Percentiles rank a stretch among this genome's conserved stretches.
Conservation (phyloP, 2,113 vertebrate species). For the Indri indri region DNA sequence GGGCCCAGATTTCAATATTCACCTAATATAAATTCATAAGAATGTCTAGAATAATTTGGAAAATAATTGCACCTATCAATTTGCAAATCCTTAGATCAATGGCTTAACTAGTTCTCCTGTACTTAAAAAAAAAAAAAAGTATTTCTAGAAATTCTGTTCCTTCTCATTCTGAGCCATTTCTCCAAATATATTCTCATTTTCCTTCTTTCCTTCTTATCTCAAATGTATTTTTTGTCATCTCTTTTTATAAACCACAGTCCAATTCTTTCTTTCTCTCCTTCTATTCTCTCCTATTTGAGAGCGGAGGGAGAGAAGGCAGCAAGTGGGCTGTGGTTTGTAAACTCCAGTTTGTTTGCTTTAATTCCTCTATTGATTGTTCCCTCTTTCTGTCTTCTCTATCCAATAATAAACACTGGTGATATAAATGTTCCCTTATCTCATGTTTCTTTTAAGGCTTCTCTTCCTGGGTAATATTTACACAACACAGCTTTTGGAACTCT, state of each 20-base stretch:
- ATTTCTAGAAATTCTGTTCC: neutral
- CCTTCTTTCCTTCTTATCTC: neutral
- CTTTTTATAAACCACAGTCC: neutral
- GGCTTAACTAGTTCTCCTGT: neutral
- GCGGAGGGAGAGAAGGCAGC: neutral
- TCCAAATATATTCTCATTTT: neutral
- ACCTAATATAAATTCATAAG: neutral
- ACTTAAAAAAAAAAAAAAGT: neutral
- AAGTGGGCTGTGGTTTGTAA: neutral
- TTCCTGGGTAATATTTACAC: neutral
- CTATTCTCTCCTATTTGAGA: neutral
- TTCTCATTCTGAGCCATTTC: neutral
- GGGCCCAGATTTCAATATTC: neutral
- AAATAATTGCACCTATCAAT: neutral
- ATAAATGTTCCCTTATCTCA: neutral
- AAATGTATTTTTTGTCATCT: neutral
- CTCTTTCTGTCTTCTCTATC: neutral
- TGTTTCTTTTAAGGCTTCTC: neutral
- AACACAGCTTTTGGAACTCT: neutral
- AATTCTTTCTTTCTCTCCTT: neutral
- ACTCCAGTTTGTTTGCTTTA: neutral
- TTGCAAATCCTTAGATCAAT: neutral
- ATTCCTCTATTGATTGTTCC: neutral
- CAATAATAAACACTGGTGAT: neutral
- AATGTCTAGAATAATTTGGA: neutral